These are phyloP conservation scores for Microcebus tavaratra DNA, from an alignment of 2,113 vertebrate species.

Conservation along the genomic window DNA sequence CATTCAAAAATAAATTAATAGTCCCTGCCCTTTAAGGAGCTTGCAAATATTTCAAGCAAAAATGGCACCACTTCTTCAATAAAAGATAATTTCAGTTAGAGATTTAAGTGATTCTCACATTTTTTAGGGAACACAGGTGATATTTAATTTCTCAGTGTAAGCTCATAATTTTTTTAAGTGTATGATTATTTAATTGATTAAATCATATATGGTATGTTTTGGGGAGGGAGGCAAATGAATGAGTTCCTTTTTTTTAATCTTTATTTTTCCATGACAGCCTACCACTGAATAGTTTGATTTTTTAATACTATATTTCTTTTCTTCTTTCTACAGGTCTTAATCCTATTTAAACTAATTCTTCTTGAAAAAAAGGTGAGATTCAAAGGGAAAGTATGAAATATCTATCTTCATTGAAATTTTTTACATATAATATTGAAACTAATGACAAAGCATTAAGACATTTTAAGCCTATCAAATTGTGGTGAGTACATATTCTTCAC, in stretches of 20 bases:
- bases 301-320: background rate
- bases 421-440: constrained; percentile 22
- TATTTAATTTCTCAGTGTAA: constrained; percentile 36
- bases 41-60: constrained; percentile 22
- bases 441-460: background rate
- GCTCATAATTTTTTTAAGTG: constrained; percentile 37
- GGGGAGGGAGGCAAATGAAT: background rate
- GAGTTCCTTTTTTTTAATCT: constrained; percentile 51
- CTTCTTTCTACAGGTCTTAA: constrained; percentile 88
- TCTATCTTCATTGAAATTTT: constrained; percentile 37
- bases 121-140: background rate
- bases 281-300: background rate
- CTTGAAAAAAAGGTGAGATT: constrained; percentile 96
- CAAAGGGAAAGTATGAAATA: constrained; percentile 21
- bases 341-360: constrained; percentile 97
- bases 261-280: background rate
- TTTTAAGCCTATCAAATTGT: constrained; percentile 24
- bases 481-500: background rate
- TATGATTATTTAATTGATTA: constrained; percentile 20
- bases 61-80: background rate
- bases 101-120: constrained; percentile 5
- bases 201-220: background rate
- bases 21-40: background rate
- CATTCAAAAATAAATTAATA: constrained; percentile 5
- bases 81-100: constrained; percentile 33